Evolutionary conservation across 2,113 vertebrate species (phyloP).

Genomic region (Porphyrio hochstetteri): DNA sequence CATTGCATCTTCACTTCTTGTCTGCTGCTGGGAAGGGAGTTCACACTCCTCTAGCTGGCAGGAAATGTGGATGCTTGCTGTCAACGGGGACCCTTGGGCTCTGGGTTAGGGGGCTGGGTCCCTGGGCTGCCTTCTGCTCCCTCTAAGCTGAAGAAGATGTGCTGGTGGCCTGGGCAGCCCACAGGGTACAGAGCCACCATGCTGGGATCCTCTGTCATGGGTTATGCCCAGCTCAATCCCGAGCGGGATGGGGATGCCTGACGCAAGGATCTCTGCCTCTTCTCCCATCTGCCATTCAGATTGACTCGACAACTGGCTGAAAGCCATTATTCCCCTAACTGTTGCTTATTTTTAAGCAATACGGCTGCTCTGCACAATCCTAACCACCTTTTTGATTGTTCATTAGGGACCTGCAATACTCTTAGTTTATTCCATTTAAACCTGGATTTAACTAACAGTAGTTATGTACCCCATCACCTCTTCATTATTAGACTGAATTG

Average conservation of each 20-base stretch:
- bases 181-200: rapidly evolving
- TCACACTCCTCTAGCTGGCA: background rate
- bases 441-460: conserved; percentile 17
- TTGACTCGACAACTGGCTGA: background rate
- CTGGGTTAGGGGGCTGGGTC: background rate
- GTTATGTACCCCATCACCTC: conserved; percentile 51
- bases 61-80: background rate
- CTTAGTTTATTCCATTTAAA: conserved; percentile 25
- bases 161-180: background rate
- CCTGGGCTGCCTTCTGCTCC: background rate
- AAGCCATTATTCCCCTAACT: conserved; percentile 22
- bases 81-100: background rate
- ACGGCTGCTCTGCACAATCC: conserved; percentile 14
- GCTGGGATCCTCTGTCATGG: background rate
- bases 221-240: background rate
- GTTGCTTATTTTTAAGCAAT: conserved; percentile 49
- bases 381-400: conserved; percentile 38
- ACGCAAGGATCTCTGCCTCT: background rate
- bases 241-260: background rate
- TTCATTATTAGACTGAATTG: conserved; percentile 15
- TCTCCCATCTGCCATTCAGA: background rate
- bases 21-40: background rate
- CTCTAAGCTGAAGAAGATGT: background rate
- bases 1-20: background rate
- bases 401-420: conserved; percentile 44